phyloP scores from a whole-genome alignment of 2,113 vertebrate species.

The Microtus montanus region DNA sequence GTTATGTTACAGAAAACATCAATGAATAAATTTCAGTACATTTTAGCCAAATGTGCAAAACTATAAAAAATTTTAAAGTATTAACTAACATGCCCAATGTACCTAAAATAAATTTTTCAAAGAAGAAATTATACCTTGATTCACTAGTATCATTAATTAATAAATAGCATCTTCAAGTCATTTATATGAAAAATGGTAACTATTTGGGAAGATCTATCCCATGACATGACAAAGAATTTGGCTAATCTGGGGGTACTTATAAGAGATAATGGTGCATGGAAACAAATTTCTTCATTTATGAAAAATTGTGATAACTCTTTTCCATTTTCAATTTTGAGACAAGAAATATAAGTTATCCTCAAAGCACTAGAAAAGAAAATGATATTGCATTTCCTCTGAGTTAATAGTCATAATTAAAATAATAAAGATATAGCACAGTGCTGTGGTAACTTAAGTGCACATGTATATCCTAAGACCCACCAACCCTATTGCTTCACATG shows the following conservation, averaged over 20 bases:
- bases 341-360: background rate
- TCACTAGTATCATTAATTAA: background rate
- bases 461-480: background rate
- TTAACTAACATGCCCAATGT: background rate
- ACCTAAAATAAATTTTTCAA: background rate
- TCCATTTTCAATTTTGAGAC: background rate
- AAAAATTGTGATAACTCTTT: background rate
- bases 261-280: background rate
- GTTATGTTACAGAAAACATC: background rate
- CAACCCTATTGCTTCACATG: background rate
- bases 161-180: background rate
- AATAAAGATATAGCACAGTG: background rate
- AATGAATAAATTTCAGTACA: background rate
- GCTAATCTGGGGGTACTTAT: background rate
- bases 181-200: constrained; percentile 31
- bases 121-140: background rate
- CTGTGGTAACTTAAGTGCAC: background rate
- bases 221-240: background rate
- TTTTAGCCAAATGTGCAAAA: background rate
- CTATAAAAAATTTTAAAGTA: background rate
- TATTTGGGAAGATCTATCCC: background rate
- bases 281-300: background rate
- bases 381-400: background rate
- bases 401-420: background rate
- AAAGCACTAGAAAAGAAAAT: background rate